These are phyloP conservation scores for Aegithalos caudatus DNA, from an alignment of 2,113 vertebrate species.

Conservation along the genomic window DNA sequence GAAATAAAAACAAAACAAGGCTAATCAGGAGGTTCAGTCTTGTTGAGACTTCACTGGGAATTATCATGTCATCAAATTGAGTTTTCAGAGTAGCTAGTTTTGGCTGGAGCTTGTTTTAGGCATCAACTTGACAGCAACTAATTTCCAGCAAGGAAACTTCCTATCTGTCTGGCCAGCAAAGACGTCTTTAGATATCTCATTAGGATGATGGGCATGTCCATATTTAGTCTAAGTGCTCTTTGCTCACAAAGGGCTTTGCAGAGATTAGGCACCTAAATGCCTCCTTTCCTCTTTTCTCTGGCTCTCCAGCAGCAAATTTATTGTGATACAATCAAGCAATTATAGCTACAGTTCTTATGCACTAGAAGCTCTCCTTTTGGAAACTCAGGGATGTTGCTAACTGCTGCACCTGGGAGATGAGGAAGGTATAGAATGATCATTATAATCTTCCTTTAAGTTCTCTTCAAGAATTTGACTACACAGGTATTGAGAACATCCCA, in stretches of 20 bases:
- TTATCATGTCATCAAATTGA: neutral
- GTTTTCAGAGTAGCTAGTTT: neutral
- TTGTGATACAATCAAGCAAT: neutral
- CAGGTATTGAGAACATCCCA: neutral
- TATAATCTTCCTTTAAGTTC: neutral
- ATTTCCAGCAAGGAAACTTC: neutral
- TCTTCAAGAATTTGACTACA: neutral
- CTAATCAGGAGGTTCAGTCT: neutral
- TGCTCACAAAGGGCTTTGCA: neutral
- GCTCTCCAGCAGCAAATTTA: neutral
- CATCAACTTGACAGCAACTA: neutral
- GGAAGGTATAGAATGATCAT: neutral
- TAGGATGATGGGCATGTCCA: neutral
- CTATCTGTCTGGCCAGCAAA: neutral
- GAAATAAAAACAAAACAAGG: neutral
- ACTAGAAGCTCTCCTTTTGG: neutral
- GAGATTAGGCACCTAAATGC: neutral
- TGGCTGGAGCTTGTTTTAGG: neutral
- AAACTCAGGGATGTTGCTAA: neutral
- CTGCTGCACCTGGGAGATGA: neutral
- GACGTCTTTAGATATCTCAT: rapidly evolving
- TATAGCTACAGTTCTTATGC: neutral
- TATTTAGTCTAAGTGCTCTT: neutral
- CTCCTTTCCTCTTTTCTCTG: neutral
- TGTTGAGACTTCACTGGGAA: neutral